Evolutionary conservation across 2,797 vertebrate species (phyloP), one percentile per base, ranked within the genome.

Genomic region (Odontamblyopus rebecca): DNA sequence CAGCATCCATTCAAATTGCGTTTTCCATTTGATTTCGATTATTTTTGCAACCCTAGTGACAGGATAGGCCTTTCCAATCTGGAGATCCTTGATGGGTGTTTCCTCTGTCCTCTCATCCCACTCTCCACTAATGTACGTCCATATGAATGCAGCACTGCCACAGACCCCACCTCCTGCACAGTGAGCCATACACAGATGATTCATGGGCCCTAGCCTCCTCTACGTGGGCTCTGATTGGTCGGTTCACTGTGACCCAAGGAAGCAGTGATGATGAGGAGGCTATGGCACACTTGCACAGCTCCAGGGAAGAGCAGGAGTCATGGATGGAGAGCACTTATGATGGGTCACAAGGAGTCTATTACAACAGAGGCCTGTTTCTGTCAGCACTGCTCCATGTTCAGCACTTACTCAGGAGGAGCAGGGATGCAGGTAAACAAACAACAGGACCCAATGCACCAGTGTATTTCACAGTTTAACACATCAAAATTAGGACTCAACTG

Each of bases 231-330:
- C 88, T 86, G 86, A 91, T 91, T 91, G 91, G 91, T 75, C 67
- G 78, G 87, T 82, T 85, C 1, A 71, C 84, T 69, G 71, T 86
- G 86, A 89, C 89, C 89, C 84, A 81, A 74, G 71, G 82, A 89
- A 75, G 81, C 75, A 74, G 88, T 1, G 54, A 57, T 7, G 54
- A 57, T 7, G 80, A 82, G 78, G 88, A 88, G 87, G 82, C 77
- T 84, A 74, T 87, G 87, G 86, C 86, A 88, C 85, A 85, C 84
- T 86, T 81, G 80, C 80, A 76, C 69, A 57, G 87, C 90, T 88
- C 82, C 89, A 86, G 91, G 91, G 88, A 90, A 89, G 88, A 86
- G 88, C 89, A 85, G 64, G 81, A 88, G 86, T 89, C 88, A n/a
- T n/a, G 53, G 53, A 87, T 81, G 81, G 73, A 71, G 82, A 8